A percentile compares a stretch with the other conserved stretches of the same genome.
These are phyloP conservation scores for Drosophila ohnishii DNA, from an alignment of 1,140 invertebrate genomes.

Conservation along the genomic window DNA sequence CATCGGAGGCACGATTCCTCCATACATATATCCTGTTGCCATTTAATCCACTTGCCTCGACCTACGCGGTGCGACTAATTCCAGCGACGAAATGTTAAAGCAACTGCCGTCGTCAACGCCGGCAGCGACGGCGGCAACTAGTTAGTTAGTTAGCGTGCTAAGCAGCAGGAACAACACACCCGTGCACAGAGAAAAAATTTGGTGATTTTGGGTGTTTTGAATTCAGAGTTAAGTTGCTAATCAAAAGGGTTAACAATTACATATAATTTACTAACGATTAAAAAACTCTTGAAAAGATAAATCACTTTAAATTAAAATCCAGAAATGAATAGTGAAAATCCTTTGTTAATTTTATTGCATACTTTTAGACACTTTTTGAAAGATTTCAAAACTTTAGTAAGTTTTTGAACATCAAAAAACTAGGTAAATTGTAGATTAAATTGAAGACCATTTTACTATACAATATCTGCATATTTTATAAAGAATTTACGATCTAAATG, in stretches of 20 bases:
- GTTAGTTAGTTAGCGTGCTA: constrained; percentile 77
- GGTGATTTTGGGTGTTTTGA: rapidly evolving
- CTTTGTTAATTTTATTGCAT: no score
- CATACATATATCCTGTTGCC: constrained; percentile 26
- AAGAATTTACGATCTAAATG: no score
- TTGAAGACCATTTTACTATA: no score
- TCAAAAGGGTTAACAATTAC: neutral
- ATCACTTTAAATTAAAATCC: neutral
- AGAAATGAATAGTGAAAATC: neutral
- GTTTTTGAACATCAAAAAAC: no score
- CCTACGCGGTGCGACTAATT: constrained; percentile 73
- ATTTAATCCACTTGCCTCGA: constrained; percentile 79
- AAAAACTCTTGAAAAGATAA: neutral
- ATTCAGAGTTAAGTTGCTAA: neutral
- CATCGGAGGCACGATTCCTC: constrained; percentile 15
- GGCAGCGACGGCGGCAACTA: constrained; percentile 23
- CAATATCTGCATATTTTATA: no score
- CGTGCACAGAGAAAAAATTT: constrained; percentile 9
- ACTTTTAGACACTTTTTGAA: no score
- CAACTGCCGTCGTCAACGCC: constrained; percentile 43
- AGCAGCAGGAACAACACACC: constrained; percentile 48
- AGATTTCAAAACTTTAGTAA: no score
- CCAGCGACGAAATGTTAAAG: constrained; percentile 61
- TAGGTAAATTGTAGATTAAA: no score
- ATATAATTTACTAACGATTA: neutral